A percentile compares a stretch with the other conserved stretches of the same genome.
Conservation (phyloP, 2,113 vertebrate species). For the Thomomys bottae region DNA sequence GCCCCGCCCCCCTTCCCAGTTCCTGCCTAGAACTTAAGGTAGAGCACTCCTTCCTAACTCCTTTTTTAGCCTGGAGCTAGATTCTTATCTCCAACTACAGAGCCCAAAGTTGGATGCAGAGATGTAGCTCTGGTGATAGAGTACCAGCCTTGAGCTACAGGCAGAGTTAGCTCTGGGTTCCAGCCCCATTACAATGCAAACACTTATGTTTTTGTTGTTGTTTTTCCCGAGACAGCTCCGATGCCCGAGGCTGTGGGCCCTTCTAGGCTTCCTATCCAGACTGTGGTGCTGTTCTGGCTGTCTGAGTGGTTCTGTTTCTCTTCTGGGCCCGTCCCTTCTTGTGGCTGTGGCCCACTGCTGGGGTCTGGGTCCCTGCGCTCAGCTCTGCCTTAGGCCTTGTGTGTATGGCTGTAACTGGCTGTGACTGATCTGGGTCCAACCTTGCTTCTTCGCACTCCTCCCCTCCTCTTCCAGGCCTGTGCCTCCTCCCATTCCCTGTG, state of each 20-base stretch:
- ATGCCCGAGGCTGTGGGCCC: not conserved
- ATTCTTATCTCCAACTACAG: not conserved
- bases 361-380: not conserved
- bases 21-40: not conserved
- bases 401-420: not conserved
- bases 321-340: not conserved
- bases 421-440: not conserved
- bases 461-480: slow-evolving; percentile 79
- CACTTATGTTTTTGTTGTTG: too few relatives aligned
- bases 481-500: slow-evolving; percentile 86
- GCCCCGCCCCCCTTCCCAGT: too few relatives aligned
- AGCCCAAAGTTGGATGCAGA: too few relatives aligned
- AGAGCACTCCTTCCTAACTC: too few relatives aligned
- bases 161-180: not conserved
- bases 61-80: too few relatives aligned
- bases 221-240: not conserved
- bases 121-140: too few relatives aligned
- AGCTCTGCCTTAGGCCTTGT: not conserved
- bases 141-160: too few relatives aligned
- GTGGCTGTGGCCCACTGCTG: not conserved
- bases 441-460: not conserved
- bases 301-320: not conserved
- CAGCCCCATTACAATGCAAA: not conserved
- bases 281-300: too few relatives aligned
- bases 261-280: not conserved